Base-by-base conservation (phyloP, 2,797 vertebrate species). In the Arctocebus calabarensis region DNA sequence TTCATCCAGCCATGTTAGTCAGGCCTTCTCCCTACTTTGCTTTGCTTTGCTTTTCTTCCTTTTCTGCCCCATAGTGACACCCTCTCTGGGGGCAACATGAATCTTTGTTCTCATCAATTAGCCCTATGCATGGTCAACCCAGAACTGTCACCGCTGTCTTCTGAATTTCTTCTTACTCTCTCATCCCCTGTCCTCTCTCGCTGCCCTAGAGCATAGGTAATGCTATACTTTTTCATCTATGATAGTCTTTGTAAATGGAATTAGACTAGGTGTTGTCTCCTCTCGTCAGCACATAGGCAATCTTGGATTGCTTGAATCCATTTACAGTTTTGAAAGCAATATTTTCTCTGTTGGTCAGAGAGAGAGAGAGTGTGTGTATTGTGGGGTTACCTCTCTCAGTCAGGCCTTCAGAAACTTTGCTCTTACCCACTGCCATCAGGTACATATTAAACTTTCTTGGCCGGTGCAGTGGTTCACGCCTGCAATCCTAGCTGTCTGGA, bases 71-170 rank as follows among this genome's bases (percentile, higher is more conserved):
- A 59, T 3, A 59, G 29, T 29, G 9, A 22, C 7, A 73, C 32
- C 3, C 55, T 68, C 4, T 55, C 55, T 45, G 32, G 25, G n/a
- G 16, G 13, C 62, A 62, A 2, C 16, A 29, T 25, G 7, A 64
- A 11, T 84, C 14, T 52, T 40, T 82, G 12, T 73, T 3, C 2
- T 32, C 66, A 75, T 57, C n/a, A 40, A 16, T 85, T 40, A 79
- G 4, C 17, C 34, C 57, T 7, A 4, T 13, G 13, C 0, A 27
- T 52, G 14, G 22, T 45, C 78, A 43, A 78, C 61, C 45, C 20
- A 90, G 57, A 88, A 74, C 57, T 61, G 25, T 27, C 75, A 7
- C n/a, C n/a, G n/a, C 3, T 68, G 1, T 59, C 64, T 96, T 90
- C 34, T 32, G 29, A 88, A 55, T 55, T 34, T 75, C 48, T 62